Conservation (phyloP, 2,888 invertebrate species). For the Chalcosyrphus nemorum region DNA sequence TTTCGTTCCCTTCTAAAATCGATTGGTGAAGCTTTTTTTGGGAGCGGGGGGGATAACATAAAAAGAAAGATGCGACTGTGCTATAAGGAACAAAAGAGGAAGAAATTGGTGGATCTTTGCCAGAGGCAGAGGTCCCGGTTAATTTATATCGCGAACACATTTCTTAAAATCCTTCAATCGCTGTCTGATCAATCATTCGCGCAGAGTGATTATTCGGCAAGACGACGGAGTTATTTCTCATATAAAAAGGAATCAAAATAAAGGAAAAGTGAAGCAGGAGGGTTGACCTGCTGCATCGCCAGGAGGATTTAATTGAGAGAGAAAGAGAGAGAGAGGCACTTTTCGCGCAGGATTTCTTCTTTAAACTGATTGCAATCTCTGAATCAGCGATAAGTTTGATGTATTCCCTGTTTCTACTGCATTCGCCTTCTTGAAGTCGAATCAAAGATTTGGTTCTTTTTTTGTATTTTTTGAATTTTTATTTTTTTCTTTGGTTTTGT, state of each 20-base stretch:
- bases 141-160: conserved; percentile 72
- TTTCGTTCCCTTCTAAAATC: conserved; percentile 11
- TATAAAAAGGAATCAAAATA: background rate
- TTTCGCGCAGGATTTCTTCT: conserved; percentile 54
- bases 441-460: conserved; percentile 51
- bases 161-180: conserved; percentile 73
- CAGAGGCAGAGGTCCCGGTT: conserved; percentile 67
- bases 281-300: conserved; percentile 64
- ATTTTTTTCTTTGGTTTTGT: conserved; percentile 5
- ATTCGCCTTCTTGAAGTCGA: conserved; percentile 27
- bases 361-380: conserved; percentile 70
- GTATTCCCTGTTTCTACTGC: conserved; percentile 58
- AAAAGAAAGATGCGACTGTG: background rate
- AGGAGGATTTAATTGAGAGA: conserved; percentile 66
- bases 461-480: background rate
- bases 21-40: conserved; percentile 13
- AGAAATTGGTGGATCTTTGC: conserved; percentile 36
- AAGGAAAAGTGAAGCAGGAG: conserved; percentile 49
- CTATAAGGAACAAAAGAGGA: background rate
- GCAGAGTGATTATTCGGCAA: conserved; percentile 72
- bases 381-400: conserved; percentile 72
- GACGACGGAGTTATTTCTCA: conserved; percentile 59
- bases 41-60: conserved; percentile 38
- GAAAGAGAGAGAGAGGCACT: background rate
- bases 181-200: conserved; percentile 73